Evolutionary conservation across 2,888 invertebrate species (phyloP), one percentile per base, ranked within the genome.

Genomic region (Xanthia icteritia): DNA sequence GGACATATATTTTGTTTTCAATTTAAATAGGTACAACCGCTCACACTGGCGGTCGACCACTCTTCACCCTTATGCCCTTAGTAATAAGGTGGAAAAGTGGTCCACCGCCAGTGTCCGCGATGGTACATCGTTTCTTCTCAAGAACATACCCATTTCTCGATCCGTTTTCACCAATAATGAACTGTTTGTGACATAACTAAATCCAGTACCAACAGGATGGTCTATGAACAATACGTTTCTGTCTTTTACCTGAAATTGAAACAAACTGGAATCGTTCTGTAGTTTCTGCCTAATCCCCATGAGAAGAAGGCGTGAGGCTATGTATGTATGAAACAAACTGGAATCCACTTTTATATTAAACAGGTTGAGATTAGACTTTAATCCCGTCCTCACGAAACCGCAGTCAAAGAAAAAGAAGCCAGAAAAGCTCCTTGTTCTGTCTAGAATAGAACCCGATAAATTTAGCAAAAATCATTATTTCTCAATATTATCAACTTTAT

Each of bases 201-300:
- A 99, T 0, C 99, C 99, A 63, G 98, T 97, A 13, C 99, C 99
- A 5, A 99, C 99, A 2, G 99, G 99, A 92, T 99, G 99, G 92
- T 99, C 99, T 86, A 99, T 98, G 90, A 99, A 98, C 70, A 99
- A 94, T 23, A 99, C 97, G 92, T 99, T 99, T 90, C 98, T 98
- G 81, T 97, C 97, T 77, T 97, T 97, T 4, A 98, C 97, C 98
- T 98, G 89, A 75, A 94, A 93, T 68, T 64, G 1, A 81, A 45
- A 76, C 6, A 66, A 77, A 42, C 48, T n/a, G 5, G 4, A 27
- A 73, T 51, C 31, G 13, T 48, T 67, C 20, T 31, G 8, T n/a
- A 65, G 20, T 27, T 13, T 20, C 8, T 9, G 6, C n/a, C 17
- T n/a, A 9, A 31, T 0, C 39, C 8, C n/a, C 8, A 17, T n/a